Evolutionary conservation across 2,113 vertebrate genomes (phyloP), one percentile per base, ranked within the genome.

Genomic region (Ifrita kowaldi): DNA sequence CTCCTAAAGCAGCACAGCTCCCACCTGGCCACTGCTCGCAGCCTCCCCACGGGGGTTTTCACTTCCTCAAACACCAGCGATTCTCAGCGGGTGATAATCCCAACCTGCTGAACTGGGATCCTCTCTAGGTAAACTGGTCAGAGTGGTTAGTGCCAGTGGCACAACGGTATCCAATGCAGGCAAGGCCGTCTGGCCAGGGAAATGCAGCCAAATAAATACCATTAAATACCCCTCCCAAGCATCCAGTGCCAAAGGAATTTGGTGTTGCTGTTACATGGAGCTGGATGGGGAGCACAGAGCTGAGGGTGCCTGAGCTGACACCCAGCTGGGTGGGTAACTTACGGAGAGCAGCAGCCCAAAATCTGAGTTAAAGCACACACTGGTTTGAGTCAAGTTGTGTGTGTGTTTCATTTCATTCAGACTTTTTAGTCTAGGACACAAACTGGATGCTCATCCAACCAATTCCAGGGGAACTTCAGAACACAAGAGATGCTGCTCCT

Each of bases 51-150:
- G 37, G 80, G 85, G 37, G 32, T 78, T 96, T 92, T 95, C 92
- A 87, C 88, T 93, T 96, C 96, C 93, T 87, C 85, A 56, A 90
- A 87, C 62, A 60, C 60, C 24, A 42, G 84, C 62, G 21, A 26
- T 57, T 93, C 91, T 91, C 93, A 81, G 87, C 19, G 75, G 75
- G 90, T 74, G 85, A 94, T 91, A 63, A 80, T 92, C 95, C 93
- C 39, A 91, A 81, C 42, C 90, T 88, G 79, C 82, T 86, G 87
- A 94, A 95, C 93, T 88, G 95, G 91, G 92, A 92, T 73, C 71
- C 71, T 0, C 52, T 87, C 90, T 47, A 83, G 60, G 79, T 78
- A 90, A 90, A 96, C 76, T 88, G 93, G 92, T 82, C 63, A 71
- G 30, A 75, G 83, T 30, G 79, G 83, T 89, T 60, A 39, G 28